Evolutionary conservation across 2,797 vertebrate genomes (phyloP).

Genomic region (Lophius americanus): DNA sequence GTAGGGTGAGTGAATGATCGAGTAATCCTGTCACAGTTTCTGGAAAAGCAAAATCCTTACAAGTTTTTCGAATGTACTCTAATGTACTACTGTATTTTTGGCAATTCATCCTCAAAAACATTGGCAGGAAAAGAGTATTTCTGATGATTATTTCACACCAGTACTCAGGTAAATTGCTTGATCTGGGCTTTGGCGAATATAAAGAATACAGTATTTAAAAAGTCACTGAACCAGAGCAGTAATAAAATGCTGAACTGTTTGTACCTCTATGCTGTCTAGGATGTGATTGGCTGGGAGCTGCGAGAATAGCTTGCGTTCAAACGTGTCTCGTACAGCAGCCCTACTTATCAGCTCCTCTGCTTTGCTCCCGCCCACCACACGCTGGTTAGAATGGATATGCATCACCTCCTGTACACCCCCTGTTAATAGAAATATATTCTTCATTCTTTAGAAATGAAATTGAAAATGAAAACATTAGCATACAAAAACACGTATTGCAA

Average conservation of each 20-base stretch:
- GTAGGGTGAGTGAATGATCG: neutral
- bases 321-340: conserved; percentile 90
- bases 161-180: neutral
- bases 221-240: neutral
- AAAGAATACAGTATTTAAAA: neutral
- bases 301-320: conserved; percentile 89
- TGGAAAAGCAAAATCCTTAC: neutral
- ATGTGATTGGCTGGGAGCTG: conserved; percentile 92
- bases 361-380: conserved; percentile 92
- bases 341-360: conserved; percentile 91
- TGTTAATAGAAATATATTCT: conserved; percentile 51
- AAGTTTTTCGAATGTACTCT: neutral
- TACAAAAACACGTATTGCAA: neutral
- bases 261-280: conserved; percentile 83
- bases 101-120: neutral
- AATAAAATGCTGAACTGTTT: conserved; percentile 27
- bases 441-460: neutral
- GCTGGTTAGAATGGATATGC: conserved; percentile 95
- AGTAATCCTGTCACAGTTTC: neutral
- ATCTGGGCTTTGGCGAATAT: neutral
- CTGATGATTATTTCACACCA: neutral
- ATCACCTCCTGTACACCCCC: conserved; percentile 88
- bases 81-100: conserved; percentile 7
- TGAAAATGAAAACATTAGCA: neutral
- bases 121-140: neutral